Conservation (phyloP, 2,888 invertebrate species). For the Sympetrum striolatum region DNA sequence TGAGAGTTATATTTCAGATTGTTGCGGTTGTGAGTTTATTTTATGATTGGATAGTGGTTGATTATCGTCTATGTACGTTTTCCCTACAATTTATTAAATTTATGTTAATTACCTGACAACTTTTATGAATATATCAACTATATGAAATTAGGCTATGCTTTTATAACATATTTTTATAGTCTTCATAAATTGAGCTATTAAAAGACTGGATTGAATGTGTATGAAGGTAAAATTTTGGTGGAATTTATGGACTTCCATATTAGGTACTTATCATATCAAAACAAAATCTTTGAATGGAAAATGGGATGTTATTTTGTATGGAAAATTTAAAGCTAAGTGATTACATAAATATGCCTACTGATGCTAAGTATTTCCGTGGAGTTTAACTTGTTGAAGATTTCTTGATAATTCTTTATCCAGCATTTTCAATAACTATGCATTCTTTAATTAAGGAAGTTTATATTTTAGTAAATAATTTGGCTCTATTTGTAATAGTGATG, state of each 20-base stretch:
- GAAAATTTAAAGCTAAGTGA: not conserved
- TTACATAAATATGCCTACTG: not conserved
- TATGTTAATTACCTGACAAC: not conserved
- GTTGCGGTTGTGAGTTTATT: slow-evolving; percentile 38
- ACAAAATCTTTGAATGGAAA: not conserved
- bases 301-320: not conserved
- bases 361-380: not conserved
- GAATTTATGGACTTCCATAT: not conserved
- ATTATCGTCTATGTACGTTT: not conserved
- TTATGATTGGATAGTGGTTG: slow-evolving; percentile 26
- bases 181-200: not conserved
- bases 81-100: not conserved
- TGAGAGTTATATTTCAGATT: slow-evolving; percentile 27
- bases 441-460: not conserved
- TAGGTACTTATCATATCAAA: not conserved
- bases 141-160: not conserved
- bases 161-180: slow-evolving; percentile 33
- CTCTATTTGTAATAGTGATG: not conserved
- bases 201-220: not conserved
- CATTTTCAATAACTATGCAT: not conserved
- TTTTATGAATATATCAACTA: not conserved
- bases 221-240: not conserved
- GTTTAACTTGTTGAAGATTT: not conserved
- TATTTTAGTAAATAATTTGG: not conserved
- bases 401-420: not conserved